Evolutionary conservation across 37 sponge, comb jelly and placozoan genomes (phyloP), one percentile per base, ranked within the genome.

Genomic region (Cladorhizidae sp.): DNA sequence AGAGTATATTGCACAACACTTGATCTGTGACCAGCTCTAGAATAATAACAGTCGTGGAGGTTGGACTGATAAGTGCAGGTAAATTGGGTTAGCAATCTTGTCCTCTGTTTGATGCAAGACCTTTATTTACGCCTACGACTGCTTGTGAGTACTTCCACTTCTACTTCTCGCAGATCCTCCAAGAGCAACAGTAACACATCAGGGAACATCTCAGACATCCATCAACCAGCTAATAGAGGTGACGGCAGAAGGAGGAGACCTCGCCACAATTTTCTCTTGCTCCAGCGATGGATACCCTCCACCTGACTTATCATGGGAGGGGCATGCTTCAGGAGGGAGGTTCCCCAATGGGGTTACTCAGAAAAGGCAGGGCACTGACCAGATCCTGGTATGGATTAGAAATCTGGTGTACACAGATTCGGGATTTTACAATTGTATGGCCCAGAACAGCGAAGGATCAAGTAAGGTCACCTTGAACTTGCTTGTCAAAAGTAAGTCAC

Each of bases 181-280:
- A 9, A 40, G 50, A 17, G 72, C 57, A 0, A 28, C 23, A 9
- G 45, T 74, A 38, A 31, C 40, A 14, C 52, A 65, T 39, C 23
- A 67, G 40, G 32, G 6, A 33, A 43, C 25, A 9, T 49, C 29
- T 36, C 0, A 35, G 42, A 58, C 45, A 0, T 42, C 83, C 55
- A 36, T 57, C 18, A 8, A 26, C 39, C 61, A 33, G 14, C 32
- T 38, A 0, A 1, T 73, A 7, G 25, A 28, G 15, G 33, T 70
- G 36, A 43, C 25, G 11, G 21, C 21, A 49, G 78, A 49, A 21
- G 54, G 35, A 6, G 72, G 45, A 3, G 64, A 22, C 35, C 52
- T n/a, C 14, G 38, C 74, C 51, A 73, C 73, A 2, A 58, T 56
- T 29, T 78, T 77, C 65, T 38, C 40, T 1, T 85, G 86, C 57